phyloP scores from a whole-genome alignment of 1,140 invertebrate genomes.

The Callitettix versicolor region DNA sequence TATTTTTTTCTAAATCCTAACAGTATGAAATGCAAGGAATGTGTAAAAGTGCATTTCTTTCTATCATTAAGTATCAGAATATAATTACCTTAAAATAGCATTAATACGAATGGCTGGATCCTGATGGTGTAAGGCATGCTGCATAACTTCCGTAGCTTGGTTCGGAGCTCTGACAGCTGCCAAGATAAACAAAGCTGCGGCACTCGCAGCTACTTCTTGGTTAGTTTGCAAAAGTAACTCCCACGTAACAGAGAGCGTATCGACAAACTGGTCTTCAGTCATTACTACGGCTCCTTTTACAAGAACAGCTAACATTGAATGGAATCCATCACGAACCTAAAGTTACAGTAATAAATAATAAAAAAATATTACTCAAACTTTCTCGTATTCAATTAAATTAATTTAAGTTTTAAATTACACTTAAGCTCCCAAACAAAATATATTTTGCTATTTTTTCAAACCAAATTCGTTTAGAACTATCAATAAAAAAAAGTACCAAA shows the following conservation, averaged over 20 bases:
- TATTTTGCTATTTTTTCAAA: too few relatives aligned
- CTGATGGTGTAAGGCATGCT: slow-evolving; percentile 69
- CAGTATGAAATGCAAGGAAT: too few relatives aligned
- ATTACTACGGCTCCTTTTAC: slow-evolving; percentile 88
- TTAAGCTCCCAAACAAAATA: too few relatives aligned
- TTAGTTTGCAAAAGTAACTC: slow-evolving; percentile 77
- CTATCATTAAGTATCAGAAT: too few relatives aligned
- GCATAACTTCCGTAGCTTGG: slow-evolving; percentile 79
- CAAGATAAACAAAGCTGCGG: slow-evolving; percentile 85
- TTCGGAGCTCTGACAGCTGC: slow-evolving; percentile 81
- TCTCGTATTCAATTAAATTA: neutral
- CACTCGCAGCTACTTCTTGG: slow-evolving; percentile 60
- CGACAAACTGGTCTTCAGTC: slow-evolving; percentile 74
- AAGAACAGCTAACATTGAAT: slow-evolving; percentile 76
- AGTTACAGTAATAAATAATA: neutral
- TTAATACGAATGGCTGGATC: slow-evolving; percentile 66
- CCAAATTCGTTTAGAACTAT: too few relatives aligned
- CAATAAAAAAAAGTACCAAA: too few relatives aligned
- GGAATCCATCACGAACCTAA: slow-evolving; percentile 74
- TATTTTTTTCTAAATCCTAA: too few relatives aligned
- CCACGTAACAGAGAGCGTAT: slow-evolving; percentile 86
- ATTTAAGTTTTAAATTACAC: too few relatives aligned
- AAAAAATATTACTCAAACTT: neutral
- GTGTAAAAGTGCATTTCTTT: too few relatives aligned
- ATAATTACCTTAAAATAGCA: slow-evolving; percentile 60